Evolutionary conservation across 1,140 invertebrate species (phyloP), one percentile per base, ranked within the genome.

Genomic region (Neuroterus valhalla): DNA sequence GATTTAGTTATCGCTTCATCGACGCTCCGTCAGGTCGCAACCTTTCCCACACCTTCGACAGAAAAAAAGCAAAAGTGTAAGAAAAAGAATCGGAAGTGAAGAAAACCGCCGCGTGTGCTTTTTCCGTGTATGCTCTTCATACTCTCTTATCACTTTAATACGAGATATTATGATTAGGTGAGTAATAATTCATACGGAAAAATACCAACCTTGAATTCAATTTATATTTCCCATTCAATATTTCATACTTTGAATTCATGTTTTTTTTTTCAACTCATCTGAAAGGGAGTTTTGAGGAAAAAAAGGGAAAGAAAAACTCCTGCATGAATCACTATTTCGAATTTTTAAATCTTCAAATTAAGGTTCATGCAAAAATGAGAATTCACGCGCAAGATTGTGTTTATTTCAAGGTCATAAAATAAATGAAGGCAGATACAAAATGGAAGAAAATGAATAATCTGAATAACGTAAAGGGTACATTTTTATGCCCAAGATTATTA

Each of bases 101-200:
- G 72, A 70, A 84, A 81, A 55, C 68, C 50, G 21, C 66, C 75
- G 69, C 66, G 76, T 69, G 72, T 79, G 77, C 19, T 73, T 38
- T 55, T 76, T 48, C 69, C 78, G 75, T 86, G 86, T 81, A 81
- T 84, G 81, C 78, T 84, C 74, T 76, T 79, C 78, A 80, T 72
- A 76, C 71, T 80, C 75, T 76, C 73, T 42, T 38, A 78, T 79
- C 48, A 72, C 68, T 70, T 74, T 50, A 78, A 80, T 82, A 68
- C 74, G 78, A 82, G 84, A 85, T 89, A 90, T 89, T 89, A 89
- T 90, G 89, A 87, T 89, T 89, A 89, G 89, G 89, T 90, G 76
- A 88, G 88, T 85, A 17, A 66, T 1, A 10, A 50, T 21, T 19
- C 17, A 17, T 50, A 4, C 48, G 38, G 38, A 55, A 21, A 74